A percentile compares a stretch with the other conserved stretches of the same genome.
phyloP scores from a whole-genome alignment of 2,113 vertebrate genomes.

The Sterrhoptilus dennistouni region DNA sequence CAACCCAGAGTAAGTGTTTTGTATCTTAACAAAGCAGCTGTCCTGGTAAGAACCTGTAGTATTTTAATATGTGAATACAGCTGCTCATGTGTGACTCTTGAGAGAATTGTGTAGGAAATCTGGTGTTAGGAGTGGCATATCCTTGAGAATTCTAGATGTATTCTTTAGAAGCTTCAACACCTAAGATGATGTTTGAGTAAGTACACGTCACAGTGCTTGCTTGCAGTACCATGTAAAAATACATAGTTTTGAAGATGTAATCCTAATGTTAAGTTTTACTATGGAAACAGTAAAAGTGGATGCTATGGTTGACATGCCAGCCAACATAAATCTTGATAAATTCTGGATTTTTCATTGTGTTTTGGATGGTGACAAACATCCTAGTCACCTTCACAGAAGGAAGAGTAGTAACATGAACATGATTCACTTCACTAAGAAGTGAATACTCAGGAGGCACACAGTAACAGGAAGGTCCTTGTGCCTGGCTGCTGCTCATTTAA shows the following conservation, averaged over 20 bases:
- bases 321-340: background rate
- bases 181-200: background rate
- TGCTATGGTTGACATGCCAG: background rate
- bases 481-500: fast-evolving
- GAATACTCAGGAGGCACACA: fast-evolving
- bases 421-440: background rate
- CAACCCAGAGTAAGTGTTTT: background rate
- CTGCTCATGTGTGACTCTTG: background rate
- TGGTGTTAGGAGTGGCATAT: background rate
- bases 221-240: background rate
- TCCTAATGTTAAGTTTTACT: background rate
- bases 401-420: background rate
- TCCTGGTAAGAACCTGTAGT: background rate
- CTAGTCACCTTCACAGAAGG: background rate
- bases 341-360: background rate
- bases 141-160: background rate
- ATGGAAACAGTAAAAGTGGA: background rate
- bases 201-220: background rate
- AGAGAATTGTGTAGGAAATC: background rate
- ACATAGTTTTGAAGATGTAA: background rate
- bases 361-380: background rate
- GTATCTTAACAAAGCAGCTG: background rate
- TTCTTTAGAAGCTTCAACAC: background rate
- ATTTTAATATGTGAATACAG: background rate
- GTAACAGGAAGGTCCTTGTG: background rate